Evolutionary conservation across 2,113 vertebrate genomes (phyloP).

Genomic region (Tiliqua scincoides): DNA sequence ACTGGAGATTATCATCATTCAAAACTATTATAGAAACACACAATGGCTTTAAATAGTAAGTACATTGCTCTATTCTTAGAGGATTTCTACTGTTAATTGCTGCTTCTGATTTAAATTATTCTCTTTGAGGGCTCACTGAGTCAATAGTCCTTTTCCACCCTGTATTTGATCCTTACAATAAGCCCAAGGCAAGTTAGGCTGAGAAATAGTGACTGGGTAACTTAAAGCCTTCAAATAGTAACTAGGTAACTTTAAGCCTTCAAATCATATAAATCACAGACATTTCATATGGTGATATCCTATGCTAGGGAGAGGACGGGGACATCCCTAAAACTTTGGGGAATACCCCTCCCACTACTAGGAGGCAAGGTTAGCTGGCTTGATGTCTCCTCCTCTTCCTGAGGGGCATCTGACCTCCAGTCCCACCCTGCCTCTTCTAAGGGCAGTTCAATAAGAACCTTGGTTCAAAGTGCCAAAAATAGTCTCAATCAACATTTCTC

Average conservation of each 20-base stretch:
- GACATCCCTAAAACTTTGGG: too few relatives aligned
- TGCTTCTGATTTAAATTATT: background rate
- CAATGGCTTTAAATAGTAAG: background rate
- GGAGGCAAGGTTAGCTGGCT: too few relatives aligned
- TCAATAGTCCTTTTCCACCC: background rate
- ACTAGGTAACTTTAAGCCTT: background rate
- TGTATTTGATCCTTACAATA: background rate
- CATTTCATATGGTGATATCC: too few relatives aligned
- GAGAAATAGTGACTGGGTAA: background rate
- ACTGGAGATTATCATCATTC: background rate
- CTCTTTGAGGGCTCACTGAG: too few relatives aligned
- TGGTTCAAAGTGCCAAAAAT: background rate
- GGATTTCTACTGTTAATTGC: background rate
- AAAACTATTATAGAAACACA: background rate
- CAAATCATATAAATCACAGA: too few relatives aligned
- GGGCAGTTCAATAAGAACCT: too few relatives aligned
- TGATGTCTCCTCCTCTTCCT: too few relatives aligned
- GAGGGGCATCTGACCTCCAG: too few relatives aligned
- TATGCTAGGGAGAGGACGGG: too few relatives aligned
- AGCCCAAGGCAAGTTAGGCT: background rate
- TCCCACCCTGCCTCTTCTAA: too few relatives aligned
- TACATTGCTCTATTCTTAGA: too few relatives aligned
- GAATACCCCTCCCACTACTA: too few relatives aligned
- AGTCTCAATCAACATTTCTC: constrained; percentile 8
- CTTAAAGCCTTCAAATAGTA: background rate